These are phyloP conservation scores for Etheostoma nigrum DNA, from an alignment of 2,797 vertebrate genomes.

Conservation along the genomic window DNA sequence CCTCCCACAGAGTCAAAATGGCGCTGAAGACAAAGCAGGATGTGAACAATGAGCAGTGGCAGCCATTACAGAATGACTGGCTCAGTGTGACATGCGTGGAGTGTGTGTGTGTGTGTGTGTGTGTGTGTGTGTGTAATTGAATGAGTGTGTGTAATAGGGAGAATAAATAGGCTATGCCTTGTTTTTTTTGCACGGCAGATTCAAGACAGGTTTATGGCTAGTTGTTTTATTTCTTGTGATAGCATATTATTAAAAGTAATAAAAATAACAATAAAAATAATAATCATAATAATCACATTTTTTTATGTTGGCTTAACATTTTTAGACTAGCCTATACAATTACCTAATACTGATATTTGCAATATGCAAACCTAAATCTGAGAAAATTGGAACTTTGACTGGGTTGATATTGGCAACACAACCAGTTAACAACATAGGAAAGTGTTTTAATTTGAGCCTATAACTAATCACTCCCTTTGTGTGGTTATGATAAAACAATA, in stretches of 20 bases:
- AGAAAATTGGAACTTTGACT: not conserved
- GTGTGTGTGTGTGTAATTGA: slow-evolving; percentile 5
- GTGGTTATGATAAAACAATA: not conserved
- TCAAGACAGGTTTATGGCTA: slow-evolving; percentile 1
- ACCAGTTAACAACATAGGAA: not conserved
- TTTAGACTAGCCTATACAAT: no score
- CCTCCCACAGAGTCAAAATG: slow-evolving; percentile 87
- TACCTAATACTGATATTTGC: not conserved
- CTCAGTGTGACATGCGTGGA: slow-evolving; percentile 61
- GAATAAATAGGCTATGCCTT: not conserved
- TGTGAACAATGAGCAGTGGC: slow-evolving; percentile 84
- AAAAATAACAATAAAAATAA: not conserved
- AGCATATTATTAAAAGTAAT: slow-evolving; percentile 1
- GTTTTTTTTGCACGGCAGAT: not conserved
- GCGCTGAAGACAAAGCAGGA: slow-evolving; percentile 87
- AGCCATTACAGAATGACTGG: slow-evolving; percentile 88
- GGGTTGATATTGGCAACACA: not conserved
- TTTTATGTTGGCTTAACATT: no score
- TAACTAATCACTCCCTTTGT: not conserved
- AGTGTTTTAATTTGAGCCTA: not conserved
- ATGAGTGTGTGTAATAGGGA: not conserved
- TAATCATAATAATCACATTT: not conserved
- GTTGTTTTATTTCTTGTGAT: not conserved
- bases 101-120: slow-evolving; percentile 36
- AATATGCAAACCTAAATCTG: not conserved